These are phyloP conservation scores for Barbus barbus DNA, from an alignment of 2,113 vertebrate genomes.

Conservation along the genomic window DNA sequence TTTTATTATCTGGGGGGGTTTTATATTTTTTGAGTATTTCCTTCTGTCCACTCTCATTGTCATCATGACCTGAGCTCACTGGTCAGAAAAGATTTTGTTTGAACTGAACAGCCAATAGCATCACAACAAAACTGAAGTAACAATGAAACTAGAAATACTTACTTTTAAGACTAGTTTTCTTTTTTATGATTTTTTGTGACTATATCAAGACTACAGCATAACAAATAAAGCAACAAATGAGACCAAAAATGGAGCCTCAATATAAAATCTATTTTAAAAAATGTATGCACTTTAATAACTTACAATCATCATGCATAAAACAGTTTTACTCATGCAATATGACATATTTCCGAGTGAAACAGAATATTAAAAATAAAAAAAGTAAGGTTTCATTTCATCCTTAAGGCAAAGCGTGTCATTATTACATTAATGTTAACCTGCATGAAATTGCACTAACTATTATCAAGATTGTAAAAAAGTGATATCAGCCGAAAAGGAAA, in stretches of 20 bases:
- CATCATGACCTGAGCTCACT: not conserved
- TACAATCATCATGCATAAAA: not conserved
- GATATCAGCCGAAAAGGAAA: not conserved
- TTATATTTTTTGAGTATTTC: too few species aligned
- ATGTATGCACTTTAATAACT: not conserved
- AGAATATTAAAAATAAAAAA: not conserved
- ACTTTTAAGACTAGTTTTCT: not conserved
- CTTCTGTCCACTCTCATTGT: not conserved
- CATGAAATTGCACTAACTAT: not conserved
- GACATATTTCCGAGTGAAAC: not conserved
- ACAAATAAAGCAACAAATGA: not conserved
- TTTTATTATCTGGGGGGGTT: not conserved
- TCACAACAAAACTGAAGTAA: not conserved
- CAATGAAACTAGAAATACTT: slow-evolving; percentile 4
- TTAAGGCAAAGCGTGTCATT: too few species aligned
- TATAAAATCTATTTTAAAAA: not conserved
- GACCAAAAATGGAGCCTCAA: not conserved
- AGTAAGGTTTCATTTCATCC: not conserved
- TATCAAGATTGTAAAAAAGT: not conserved
- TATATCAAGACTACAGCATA: not conserved
- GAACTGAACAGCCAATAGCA: not conserved
- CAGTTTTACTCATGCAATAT: not conserved
- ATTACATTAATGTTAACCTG: not conserved
- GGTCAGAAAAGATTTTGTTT: not conserved
- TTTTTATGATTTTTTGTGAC: too few species aligned